Percentiles rank a stretch among this genome's conserved stretches.
These are phyloP conservation scores for Halcyon senegalensis DNA, from an alignment of 2,113 vertebrate species.

Conservation along the genomic window DNA sequence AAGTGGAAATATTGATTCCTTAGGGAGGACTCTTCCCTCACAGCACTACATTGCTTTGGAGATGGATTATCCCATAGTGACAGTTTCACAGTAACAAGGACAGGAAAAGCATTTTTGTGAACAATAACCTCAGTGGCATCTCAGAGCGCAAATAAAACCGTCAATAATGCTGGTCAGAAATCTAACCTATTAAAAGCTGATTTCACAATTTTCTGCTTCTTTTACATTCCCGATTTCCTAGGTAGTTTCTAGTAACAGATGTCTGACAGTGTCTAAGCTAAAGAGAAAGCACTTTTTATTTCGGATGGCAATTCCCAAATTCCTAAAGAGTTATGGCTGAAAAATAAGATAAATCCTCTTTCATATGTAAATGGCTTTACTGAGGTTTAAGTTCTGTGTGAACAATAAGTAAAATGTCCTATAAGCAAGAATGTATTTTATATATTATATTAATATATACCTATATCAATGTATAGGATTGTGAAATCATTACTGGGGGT, in stretches of 20 bases:
- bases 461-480: not conserved
- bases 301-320: not conserved
- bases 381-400: not conserved
- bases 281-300: not conserved
- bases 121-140: not conserved
- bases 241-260: not conserved
- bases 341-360: not conserved
- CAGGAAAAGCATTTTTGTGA: not conserved
- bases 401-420: not conserved
- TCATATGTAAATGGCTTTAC: not conserved
- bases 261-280: not conserved
- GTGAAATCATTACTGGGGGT: not conserved
- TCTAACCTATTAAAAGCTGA: not conserved
- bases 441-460: not conserved
- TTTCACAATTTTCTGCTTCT: not conserved
- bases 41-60: not conserved
- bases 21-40: not conserved
- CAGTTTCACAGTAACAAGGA: not conserved
- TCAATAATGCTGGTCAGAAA: not conserved
- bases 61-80: not conserved
- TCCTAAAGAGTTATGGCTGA: not conserved
- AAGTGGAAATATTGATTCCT: conserved; percentile 28
- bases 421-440: not conserved
- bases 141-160: not conserved
- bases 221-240: not conserved